Evolutionary conservation across 1,140 invertebrate species (phyloP).

Genomic region (Procambarus virginalis): DNA sequence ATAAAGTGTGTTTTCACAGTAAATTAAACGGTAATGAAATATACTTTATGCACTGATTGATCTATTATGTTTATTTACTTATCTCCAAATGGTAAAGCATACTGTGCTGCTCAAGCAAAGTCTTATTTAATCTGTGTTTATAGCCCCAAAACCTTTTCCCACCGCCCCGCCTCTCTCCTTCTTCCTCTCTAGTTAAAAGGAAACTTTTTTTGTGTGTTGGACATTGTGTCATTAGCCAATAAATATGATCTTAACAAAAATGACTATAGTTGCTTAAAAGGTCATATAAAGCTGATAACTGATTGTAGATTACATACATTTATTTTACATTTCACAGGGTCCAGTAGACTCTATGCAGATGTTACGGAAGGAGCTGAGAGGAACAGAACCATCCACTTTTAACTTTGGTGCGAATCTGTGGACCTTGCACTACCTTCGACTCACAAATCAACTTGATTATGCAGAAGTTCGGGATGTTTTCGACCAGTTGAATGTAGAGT

Average conservation of each 20-base stretch:
- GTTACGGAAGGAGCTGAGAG: slow-evolving; percentile 72
- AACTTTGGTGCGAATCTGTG: slow-evolving; percentile 79
- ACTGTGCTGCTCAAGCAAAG: too few species aligned
- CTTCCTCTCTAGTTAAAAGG: too few species aligned
- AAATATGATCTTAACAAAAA: too few species aligned
- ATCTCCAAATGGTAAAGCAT: too few species aligned
- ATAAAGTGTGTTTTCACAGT: neutral
- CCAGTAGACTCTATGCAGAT: slow-evolving; percentile 66
- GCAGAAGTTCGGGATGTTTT: slow-evolving; percentile 73
- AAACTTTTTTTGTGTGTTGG: too few species aligned
- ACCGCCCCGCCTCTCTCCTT: too few species aligned
- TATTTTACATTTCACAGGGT: slow-evolving; percentile 15
- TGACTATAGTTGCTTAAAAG: neutral
- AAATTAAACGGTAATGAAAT: neutral
- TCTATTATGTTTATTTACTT: neutral
- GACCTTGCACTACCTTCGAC: slow-evolving; percentile 78
- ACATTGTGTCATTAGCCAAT: too few species aligned
- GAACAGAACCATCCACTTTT: slow-evolving; percentile 77
- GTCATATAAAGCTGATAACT: neutral
- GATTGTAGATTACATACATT: neutral
- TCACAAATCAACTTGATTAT: slow-evolving; percentile 77
- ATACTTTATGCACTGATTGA: neutral
- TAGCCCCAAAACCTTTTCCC: too few species aligned
- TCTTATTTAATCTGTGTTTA: too few species aligned
- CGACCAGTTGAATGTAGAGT: slow-evolving; percentile 75